phyloP scores from a whole-genome alignment of 2,797 vertebrate genomes.

The Rhabdophis nuchalis region DNA sequence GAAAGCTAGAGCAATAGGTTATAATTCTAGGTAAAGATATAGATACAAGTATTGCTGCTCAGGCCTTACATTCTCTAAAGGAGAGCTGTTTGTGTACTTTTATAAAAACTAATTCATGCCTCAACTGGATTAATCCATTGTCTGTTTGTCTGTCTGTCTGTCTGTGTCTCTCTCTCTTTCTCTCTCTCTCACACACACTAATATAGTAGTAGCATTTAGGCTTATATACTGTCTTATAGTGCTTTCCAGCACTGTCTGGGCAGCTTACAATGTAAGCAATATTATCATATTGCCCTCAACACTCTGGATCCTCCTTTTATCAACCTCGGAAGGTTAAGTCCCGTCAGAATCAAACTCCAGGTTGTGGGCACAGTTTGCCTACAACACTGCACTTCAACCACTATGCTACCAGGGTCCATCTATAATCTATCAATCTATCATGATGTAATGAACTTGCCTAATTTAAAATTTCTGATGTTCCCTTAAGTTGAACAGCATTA shows the following conservation, averaged over 20 bases:
- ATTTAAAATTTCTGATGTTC: background rate
- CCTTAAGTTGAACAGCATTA: background rate
- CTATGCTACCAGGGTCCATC: background rate
- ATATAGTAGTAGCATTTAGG: background rate
- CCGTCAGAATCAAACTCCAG: background rate
- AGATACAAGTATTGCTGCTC: conserved; percentile 11
- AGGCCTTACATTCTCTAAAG: conserved; percentile 4
- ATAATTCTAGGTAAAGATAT: background rate
- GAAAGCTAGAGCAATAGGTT: background rate
- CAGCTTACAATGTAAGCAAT: background rate
- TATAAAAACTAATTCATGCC: conserved; percentile 35
- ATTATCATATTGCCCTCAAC: background rate
- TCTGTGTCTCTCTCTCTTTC: background rate
- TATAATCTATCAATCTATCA: conserved; percentile 19
- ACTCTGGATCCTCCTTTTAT: background rate
- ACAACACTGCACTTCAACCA: background rate
- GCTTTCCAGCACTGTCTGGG: background rate
- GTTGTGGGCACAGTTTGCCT: background rate
- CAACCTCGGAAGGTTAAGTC: background rate
- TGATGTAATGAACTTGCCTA: conserved; percentile 25
- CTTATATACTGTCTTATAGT: background rate
- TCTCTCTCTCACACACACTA: background rate
- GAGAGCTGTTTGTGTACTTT: conserved; percentile 11
- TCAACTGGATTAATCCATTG: conserved; percentile 49
- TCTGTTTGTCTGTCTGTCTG: background rate